Evolutionary conservation across 2,113 vertebrate species (phyloP).

Genomic region (Colius striatus): DNA sequence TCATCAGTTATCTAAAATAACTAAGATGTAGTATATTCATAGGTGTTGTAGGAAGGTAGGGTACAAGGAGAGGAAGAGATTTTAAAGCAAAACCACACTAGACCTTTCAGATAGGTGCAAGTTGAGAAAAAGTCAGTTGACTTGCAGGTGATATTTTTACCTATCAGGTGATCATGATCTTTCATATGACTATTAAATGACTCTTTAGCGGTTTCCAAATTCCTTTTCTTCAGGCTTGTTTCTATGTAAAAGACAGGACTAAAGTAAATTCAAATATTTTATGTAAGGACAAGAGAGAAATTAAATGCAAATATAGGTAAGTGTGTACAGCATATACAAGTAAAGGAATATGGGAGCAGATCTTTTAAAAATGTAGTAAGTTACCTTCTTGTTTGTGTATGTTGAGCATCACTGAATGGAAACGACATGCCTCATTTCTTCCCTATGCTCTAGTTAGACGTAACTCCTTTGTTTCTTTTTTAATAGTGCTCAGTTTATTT

Average conservation of each 20-base stretch:
- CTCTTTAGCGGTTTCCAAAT: neutral
- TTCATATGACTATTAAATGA: neutral
- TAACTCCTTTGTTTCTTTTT: constrained; percentile 2
- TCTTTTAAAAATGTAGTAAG: neutral
- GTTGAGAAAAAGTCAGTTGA: neutral
- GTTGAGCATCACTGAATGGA: neutral
- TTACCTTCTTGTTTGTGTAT: neutral
- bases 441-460: neutral
- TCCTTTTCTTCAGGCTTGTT: neutral
- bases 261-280: neutral
- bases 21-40: neutral
- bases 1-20: neutral
- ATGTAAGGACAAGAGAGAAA: neutral
- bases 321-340: neutral
- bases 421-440: constrained; percentile 26
- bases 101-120: neutral
- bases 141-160: neutral
- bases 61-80: neutral
- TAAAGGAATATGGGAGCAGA: neutral
- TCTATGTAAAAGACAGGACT: neutral
- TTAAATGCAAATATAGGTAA: neutral
- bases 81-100: neutral
- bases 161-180: neutral
- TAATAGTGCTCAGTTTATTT: neutral
- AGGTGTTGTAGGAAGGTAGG: neutral